phyloP scores from a whole-genome alignment of 2,113 vertebrate species.

The Chaetorhynchus papuensis region DNA sequence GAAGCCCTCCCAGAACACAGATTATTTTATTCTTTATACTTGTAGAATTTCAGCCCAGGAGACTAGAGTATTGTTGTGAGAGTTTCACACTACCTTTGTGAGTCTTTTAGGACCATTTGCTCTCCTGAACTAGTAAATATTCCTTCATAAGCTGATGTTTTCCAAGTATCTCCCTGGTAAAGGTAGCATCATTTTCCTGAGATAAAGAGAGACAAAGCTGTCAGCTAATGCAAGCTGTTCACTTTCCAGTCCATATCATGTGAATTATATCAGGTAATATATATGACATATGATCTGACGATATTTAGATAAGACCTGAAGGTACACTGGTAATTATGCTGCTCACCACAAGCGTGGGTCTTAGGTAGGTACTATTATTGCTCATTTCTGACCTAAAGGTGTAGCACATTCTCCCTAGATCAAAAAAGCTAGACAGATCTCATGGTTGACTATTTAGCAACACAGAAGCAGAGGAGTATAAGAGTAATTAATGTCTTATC shows the following conservation, averaged over 20 bases:
- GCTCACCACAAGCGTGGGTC: not conserved
- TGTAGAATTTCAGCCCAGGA: not conserved
- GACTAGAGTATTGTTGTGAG: not conserved
- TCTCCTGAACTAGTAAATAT: not conserved
- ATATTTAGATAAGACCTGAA: not conserved
- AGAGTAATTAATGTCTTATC: not conserved
- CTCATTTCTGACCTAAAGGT: not conserved
- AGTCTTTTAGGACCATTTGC: not conserved
- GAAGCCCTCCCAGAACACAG: not conserved
- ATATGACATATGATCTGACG: not conserved
- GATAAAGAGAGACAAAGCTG: not conserved
- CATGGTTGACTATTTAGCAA: not conserved
- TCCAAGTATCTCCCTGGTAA: not conserved
- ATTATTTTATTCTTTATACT: not conserved
- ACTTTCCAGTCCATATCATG: not conserved
- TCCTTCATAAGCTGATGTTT: not conserved
- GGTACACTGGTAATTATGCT: not conserved
- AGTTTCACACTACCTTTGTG: not conserved
- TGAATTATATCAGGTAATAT: not conserved
- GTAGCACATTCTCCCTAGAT: not conserved
- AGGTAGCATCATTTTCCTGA: not conserved
- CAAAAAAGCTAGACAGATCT: not conserved
- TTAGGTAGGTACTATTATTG: not conserved
- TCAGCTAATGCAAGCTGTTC: not conserved
- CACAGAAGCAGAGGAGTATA: not conserved